These are phyloP conservation scores for Ichneumoninae sp. DNA, from an alignment of 2,888 invertebrate genomes.

Conservation along the genomic window DNA sequence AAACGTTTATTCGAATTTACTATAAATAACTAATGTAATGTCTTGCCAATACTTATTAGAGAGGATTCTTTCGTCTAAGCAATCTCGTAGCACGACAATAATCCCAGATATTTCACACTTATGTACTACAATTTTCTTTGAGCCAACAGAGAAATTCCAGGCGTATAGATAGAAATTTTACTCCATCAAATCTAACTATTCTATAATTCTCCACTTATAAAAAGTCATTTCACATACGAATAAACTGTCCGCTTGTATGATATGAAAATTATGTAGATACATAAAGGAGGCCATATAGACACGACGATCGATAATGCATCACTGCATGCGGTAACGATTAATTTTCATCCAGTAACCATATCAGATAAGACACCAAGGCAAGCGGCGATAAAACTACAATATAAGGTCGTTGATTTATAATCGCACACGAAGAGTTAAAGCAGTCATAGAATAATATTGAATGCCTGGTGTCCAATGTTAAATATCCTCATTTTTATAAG, in stretches of 20 bases:
- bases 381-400: slow-evolving; percentile 32
- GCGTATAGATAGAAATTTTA: slow-evolving; percentile 39
- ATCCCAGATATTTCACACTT: slow-evolving; percentile 43
- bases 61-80: slow-evolving; percentile 36
- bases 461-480: slow-evolving; percentile 14
- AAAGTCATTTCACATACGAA: slow-evolving; percentile 32
- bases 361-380: slow-evolving; percentile 41
- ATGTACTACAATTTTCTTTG: slow-evolving; percentile 7
- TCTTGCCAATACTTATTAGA: slow-evolving; percentile 57
- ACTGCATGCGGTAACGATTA: slow-evolving; percentile 22
- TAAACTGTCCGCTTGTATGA: slow-evolving; percentile 53
- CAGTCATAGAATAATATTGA: slow-evolving; percentile 23
- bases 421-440: slow-evolving; percentile 32
- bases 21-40: slow-evolving; percentile 30
- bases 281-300: slow-evolving; percentile 11
- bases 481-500: slow-evolving; percentile 62
- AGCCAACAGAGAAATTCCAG: slow-evolving; percentile 7
- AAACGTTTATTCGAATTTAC: slow-evolving; percentile 17
- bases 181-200: slow-evolving; percentile 31
- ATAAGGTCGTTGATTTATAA: slow-evolving; percentile 38
- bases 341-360: slow-evolving; percentile 59
- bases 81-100: slow-evolving; percentile 62
- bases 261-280: slow-evolving; percentile 40
- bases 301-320: slow-evolving; percentile 22
- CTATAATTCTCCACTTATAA: slow-evolving; percentile 43